Evolutionary conservation across 2,113 vertebrate species (phyloP).

Genomic region (Okapia johnstoni): DNA sequence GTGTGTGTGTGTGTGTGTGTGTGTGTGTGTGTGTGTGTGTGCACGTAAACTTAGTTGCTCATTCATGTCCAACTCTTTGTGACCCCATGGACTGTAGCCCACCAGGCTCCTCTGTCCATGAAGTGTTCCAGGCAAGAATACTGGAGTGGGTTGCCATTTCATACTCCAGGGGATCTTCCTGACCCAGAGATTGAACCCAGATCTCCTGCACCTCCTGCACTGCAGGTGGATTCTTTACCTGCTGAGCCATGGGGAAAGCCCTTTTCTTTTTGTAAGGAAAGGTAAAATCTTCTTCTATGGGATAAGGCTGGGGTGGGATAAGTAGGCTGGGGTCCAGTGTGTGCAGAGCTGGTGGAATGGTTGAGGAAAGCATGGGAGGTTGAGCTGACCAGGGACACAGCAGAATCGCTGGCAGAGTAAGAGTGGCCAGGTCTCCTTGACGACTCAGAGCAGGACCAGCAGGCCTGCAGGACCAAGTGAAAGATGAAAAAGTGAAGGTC

Average conservation of each 20-base stretch:
- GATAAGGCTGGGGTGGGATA: no score
- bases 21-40: no score
- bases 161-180: not conserved
- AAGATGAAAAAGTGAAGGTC: not conserved
- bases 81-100: not conserved
- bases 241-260: not conserved
- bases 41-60: not conserved
- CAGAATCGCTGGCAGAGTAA: rapidly evolving
- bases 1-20: not conserved
- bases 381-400: not conserved
- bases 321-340: not conserved
- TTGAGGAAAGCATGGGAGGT: not conserved
- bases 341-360: not conserved
- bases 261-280: not conserved
- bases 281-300: rapidly evolving
- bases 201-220: not conserved
- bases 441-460: rapidly evolving
- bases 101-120: not conserved
- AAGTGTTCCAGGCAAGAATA: not conserved
- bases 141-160: not conserved
- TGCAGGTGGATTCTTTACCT: not conserved
- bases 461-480: not conserved
- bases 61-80: not conserved
- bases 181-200: not conserved
- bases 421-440: rapidly evolving